Percentiles rank a stretch among this genome's conserved stretches.
These are phyloP conservation scores for Clepsis dumicolana DNA, from an alignment of 2,888 invertebrate species.

Conservation along the genomic window DNA sequence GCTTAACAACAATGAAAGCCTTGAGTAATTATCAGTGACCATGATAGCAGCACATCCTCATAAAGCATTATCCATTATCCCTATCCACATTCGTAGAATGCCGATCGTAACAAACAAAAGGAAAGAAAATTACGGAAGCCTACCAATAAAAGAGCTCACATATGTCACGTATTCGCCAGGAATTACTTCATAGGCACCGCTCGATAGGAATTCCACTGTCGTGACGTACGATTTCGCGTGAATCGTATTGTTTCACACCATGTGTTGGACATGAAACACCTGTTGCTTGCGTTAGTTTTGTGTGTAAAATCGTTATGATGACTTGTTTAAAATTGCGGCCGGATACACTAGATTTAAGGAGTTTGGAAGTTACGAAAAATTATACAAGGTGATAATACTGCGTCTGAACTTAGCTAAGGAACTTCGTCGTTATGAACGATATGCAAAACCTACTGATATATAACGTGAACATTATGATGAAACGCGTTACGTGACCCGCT, in stretches of 20 bases:
- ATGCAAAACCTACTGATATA: not conserved
- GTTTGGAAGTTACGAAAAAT: not conserved
- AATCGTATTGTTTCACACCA: constrained; percentile 21
- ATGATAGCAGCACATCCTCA: constrained; percentile 6
- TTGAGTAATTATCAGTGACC: not conserved
- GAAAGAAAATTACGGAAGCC: constrained; percentile 17
- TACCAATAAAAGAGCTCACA: constrained; percentile 25
- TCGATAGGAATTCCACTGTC: constrained; percentile 35
- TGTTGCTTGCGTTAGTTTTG: constrained; percentile 30
- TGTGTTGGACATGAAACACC: constrained; percentile 27
- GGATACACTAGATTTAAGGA: not conserved
- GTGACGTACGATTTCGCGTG: constrained; percentile 34
- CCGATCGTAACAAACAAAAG: constrained; percentile 26
- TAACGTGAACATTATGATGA: not conserved
- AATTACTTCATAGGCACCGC: constrained; percentile 18
- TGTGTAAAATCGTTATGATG: constrained; percentile 21
- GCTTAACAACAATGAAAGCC: not conserved
- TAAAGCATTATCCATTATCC: constrained; percentile 4
- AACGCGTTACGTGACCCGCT: not conserved
- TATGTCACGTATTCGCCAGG: constrained; percentile 20
- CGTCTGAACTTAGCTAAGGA: not conserved
- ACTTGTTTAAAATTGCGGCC: constrained; percentile 14
- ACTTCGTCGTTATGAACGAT: not conserved
- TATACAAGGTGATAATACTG: not conserved
- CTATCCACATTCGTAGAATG: constrained; percentile 13